Percentiles rank a stretch among this genome's conserved stretches.
These are phyloP conservation scores for Nibea coibor DNA, from an alignment of 2,113 vertebrate species.

Conservation along the genomic window DNA sequence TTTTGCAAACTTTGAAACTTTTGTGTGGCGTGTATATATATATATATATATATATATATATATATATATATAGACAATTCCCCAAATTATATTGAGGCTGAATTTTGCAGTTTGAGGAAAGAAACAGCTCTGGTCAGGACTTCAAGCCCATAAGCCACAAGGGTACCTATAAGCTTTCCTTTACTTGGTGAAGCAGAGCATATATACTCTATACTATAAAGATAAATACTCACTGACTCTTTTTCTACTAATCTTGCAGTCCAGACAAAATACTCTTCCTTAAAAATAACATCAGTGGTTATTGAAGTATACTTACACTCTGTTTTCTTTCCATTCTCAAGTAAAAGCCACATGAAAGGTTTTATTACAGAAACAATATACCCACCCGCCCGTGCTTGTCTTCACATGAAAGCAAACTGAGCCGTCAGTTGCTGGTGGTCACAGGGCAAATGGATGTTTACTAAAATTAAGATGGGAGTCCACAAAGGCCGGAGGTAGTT, in stretches of 20 bases:
- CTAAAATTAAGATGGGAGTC: conserved; percentile 27
- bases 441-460: conserved; percentile 30
- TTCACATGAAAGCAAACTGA: conserved; percentile 19
- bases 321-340: neutral
- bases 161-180: neutral
- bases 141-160: neutral
- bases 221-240: neutral
- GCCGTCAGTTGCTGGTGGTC: conserved; percentile 7
- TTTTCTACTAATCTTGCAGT: neutral
- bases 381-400: rapidly evolving
- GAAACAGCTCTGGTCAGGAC: neutral
- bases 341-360: conserved; percentile 4
- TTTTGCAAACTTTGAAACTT: too few species aligned
- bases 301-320: neutral
- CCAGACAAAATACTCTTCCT: neutral
- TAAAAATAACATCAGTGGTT: neutral
- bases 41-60: too few species aligned
- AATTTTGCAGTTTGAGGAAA: too few species aligned
- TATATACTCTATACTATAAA: neutral
- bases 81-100: too few species aligned
- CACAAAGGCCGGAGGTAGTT: neutral
- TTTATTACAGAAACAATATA: conserved; percentile 1
- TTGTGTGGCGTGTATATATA: too few species aligned
- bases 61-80: too few species aligned
- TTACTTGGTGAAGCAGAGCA: neutral